Base-by-base conservation (phyloP, 2,113 vertebrate genomes). In the Suncus etruscus region DNA sequence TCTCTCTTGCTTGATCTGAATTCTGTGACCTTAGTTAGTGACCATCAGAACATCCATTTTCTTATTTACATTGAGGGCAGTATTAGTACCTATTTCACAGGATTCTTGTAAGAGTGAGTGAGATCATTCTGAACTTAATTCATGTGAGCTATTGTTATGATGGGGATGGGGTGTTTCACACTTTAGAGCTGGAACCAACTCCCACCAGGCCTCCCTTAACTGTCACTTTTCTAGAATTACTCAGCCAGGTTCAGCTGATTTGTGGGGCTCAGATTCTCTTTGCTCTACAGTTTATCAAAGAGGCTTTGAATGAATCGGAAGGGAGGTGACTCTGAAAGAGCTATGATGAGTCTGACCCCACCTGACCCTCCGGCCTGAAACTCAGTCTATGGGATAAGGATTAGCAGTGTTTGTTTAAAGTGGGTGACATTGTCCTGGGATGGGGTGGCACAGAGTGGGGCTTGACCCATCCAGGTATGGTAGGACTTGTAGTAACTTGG, bases 31-130 rank as follows among this genome's bases (percentile, higher is more conserved):
- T 89, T 29, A 48, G 10, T 22, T 58, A 48, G 16, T 74, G 73
- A 68, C 29, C 45, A 45, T 72, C 69, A 81, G 24, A 70, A 25
- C 3, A 1, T 9, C 15, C 32, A 45, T 80, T 78, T 82, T 91
- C 72, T 87, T 61, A 54, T 50, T 66, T 89, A 48, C 61, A 75
- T 2, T 29, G 39, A 66, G 45, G n/a, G n/a, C 18, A 48, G 27
- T 10, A 68, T 79, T 22, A 54, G 9, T 29, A 73, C 29, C 77
- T 76, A 54, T 77, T 85, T 89, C 85, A 31, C 25, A 90, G 58
- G 25, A n/a, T 20, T 77, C 69, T 78, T 48, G 11, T 58, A n/a
- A 82, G 15, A 20, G 27, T 86, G 79, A 18, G 51, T 65, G 75
- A 85, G 58, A 4, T 74, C 51, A 66, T 1, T 22, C 2, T 82